Evolutionary conservation across 1,140 invertebrate species (phyloP).

Genomic region (Prorops nasuta): DNA sequence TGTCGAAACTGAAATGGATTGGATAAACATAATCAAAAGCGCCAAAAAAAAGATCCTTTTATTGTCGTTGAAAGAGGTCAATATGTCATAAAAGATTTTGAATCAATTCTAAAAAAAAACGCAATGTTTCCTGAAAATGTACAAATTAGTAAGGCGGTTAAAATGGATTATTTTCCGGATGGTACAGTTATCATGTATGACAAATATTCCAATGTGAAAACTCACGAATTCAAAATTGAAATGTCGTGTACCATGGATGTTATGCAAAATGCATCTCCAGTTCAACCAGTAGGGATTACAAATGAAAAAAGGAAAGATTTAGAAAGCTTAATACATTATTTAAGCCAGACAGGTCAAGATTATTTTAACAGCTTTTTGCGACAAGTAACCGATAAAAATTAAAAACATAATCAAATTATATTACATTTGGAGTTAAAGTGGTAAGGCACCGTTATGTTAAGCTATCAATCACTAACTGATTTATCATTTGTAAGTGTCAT

Average conservation of each 20-base stretch:
- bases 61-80: background rate
- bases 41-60: constrained; percentile 2
- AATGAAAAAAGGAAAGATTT: background rate
- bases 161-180: constrained; percentile 1
- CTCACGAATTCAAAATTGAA: background rate
- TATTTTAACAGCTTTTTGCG: background rate
- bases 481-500: no score
- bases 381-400: background rate
- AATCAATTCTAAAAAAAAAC: background rate
- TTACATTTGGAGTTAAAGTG: no score
- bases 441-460: no score
- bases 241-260: background rate
- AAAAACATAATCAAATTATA: no score
- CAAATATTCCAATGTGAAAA: constrained; percentile 1
- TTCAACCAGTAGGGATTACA: background rate
- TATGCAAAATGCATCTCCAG: background rate
- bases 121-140: background rate
- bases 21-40: constrained; percentile 15
- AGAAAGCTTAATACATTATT: background rate
- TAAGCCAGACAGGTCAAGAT: background rate
- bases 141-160: constrained; percentile 7
- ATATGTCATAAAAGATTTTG: constrained; percentile 7
- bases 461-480: no score
- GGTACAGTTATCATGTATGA: constrained; percentile 3
- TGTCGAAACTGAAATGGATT: constrained; percentile 18